Evolutionary conservation across 1,140 invertebrate species (phyloP).

Genomic region (Babylonia areolata): DNA sequence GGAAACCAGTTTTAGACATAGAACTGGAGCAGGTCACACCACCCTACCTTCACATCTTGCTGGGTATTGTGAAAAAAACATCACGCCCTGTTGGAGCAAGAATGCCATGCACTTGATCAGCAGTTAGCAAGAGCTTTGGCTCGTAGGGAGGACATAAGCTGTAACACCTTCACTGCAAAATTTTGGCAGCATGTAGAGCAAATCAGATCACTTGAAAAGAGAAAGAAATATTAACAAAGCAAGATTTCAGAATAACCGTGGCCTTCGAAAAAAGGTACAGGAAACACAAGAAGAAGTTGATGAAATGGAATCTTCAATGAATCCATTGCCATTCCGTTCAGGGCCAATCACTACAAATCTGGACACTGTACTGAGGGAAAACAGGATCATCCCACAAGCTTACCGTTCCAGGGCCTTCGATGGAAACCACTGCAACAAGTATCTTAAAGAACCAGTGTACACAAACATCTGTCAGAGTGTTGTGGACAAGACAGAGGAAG

Average conservation of each 20-base stretch:
- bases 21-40: constrained; percentile 20
- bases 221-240: background rate
- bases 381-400: constrained; percentile 31
- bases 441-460: constrained; percentile 4
- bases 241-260: background rate
- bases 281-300: background rate
- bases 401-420: constrained; percentile 32
- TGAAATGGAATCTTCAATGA: background rate
- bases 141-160: background rate
- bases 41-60: constrained; percentile 35
- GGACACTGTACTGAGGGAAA: background rate
- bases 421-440: constrained; percentile 38
- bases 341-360: constrained; percentile 20
- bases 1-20: constrained; percentile 16
- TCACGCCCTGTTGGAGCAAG: constrained; percentile 24
- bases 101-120: background rate
- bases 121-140: background rate
- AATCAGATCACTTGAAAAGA: background rate
- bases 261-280: background rate
- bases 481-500: background rate
- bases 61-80: constrained; percentile 33
- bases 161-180: background rate
- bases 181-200: background rate
- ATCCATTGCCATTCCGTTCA: background rate
- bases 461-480: constrained; percentile 11